Base-by-base conservation (phyloP, 2,888 invertebrate species). In the Salticus scenicus region DNA sequence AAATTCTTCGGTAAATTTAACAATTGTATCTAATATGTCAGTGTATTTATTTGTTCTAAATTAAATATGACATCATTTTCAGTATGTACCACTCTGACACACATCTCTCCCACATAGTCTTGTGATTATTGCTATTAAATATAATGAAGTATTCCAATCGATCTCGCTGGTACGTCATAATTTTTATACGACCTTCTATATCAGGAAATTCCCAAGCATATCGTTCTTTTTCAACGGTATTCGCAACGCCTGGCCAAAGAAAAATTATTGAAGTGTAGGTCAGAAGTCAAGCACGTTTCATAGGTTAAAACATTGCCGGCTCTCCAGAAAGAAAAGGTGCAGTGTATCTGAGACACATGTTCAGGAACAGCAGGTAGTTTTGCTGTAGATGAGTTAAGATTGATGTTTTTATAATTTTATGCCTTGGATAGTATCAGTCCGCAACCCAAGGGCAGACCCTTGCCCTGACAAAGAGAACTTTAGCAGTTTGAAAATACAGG, bases 371-470 rank as follows among this genome's bases (percentile, higher is more conserved):
- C 28, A 73, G 80, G 41, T 67, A 63, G 37, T 78, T 78, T 73
- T 24, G 51, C 33, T 28, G 33, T n/a, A 72, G 79, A 73, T 66
- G 72, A 30, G 73, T 33, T 74, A 69, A 82, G 81, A 82, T 82
- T 69, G 75, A 82, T 82, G 75, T 30, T 64, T 70, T 82, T 82
- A 69, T 82, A 82, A 82, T 82, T 74, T 78, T 74, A 73, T 69
- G 72, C 33, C 73, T 73, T 24, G 28, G 57, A 64, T 66, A 76
- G 30, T 28, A 47, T 30, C 33, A 69, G 67, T 41, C 41, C 42
- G 66, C 30, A 75, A 75, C 66, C 28, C 63, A 14, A 47, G 42
- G 71, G 63, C 67, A 31, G 47, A 57, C 47, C 42, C 28, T 71
- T 47, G 47, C 28, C 31, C 31, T n/a, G 12, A 7, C 4, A 14